Evolutionary conservation across 2,888 invertebrate species (phyloP), one percentile per base, ranked within the genome.

Genomic region (Candidula unifasciata): DNA sequence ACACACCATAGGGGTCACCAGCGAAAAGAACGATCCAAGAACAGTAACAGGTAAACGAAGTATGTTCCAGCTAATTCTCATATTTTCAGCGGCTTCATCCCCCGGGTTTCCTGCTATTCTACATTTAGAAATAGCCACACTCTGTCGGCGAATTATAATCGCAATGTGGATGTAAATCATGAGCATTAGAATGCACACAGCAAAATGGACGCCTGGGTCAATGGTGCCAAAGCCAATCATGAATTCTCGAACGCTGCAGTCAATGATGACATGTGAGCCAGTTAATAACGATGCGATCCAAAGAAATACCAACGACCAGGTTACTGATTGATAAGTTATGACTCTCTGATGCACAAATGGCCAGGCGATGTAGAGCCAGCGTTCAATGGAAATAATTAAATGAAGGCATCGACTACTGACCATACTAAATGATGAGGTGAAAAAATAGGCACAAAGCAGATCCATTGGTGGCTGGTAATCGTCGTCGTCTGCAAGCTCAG

Each of bases 311-410:
- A 80, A 1, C 18, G 27, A 10, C 37, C 52, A 80, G 3, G 44
- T 18, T n/a, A 21, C 52, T 3, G 35, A 30, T 27, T 5, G n/a
- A 1, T 21, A 27, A 10, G 44, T 68, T 2, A 69, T 21, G 2
- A 80, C 21, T 54, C 54, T n/a, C 18, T 52, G 68, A 18, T 80
- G 80, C 13, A 33, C n/a, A 16, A 69, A 69, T 5, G 80, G 80
- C 27, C 54, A 27, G 18, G 80, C 69, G n/a, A 80, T 80, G 27
- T 33, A 80, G 0, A 80, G 21, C 80, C 80, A 80, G 21, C 80
- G 80, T 27, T 80, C 80, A n/a, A 52, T 16, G 52, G 80, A 80
- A 24, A 80, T 80, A 5, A 44, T 21, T 13, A 80, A 68, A 44
- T 52, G 44, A 16, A 16, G 16, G 5, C 37, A 35, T 10, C 66